Evolutionary conservation across 2,888 invertebrate species (phyloP).

Genomic region (Parnassius orleans): DNA sequence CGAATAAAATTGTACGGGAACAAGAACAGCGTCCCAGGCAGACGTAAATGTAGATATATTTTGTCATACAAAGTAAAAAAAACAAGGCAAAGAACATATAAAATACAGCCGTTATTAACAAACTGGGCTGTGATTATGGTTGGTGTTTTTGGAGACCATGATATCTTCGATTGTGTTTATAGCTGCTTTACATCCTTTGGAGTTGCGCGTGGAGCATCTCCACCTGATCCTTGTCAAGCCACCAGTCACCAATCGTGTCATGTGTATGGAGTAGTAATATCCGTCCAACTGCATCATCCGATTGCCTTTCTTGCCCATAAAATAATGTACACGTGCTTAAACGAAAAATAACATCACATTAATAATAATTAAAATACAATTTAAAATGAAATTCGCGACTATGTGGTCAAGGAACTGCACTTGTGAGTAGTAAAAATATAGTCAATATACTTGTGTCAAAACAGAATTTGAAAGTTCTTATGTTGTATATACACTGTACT

Average conservation of each 20-base stretch:
- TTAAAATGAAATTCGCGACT: no score
- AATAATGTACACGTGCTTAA: neutral
- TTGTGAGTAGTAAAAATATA: no score
- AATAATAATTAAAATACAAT: no score
- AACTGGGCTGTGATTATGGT: slow-evolving; percentile 36
- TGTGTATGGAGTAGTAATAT: slow-evolving; percentile 29
- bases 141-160: slow-evolving; percentile 33
- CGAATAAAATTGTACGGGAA: no score
- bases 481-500: no score
- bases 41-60: no score
- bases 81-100: no score
- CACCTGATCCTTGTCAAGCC: slow-evolving; percentile 28
- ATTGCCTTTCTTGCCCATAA: slow-evolving; percentile 28
- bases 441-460: no score
- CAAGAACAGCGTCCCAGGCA: no score
- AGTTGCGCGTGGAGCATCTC: slow-evolving; percentile 38
- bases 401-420: no score
- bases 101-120: neutral
- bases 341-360: neutral
- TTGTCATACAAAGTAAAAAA: no score
- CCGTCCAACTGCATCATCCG: slow-evolving; percentile 28
- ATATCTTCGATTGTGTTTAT: slow-evolving; percentile 34
- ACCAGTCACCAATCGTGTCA: slow-evolving; percentile 1
- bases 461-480: no score
- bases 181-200: slow-evolving; percentile 38